phyloP scores from a whole-genome alignment of 2,888 invertebrate species.

The Crematogaster levior region DNA sequence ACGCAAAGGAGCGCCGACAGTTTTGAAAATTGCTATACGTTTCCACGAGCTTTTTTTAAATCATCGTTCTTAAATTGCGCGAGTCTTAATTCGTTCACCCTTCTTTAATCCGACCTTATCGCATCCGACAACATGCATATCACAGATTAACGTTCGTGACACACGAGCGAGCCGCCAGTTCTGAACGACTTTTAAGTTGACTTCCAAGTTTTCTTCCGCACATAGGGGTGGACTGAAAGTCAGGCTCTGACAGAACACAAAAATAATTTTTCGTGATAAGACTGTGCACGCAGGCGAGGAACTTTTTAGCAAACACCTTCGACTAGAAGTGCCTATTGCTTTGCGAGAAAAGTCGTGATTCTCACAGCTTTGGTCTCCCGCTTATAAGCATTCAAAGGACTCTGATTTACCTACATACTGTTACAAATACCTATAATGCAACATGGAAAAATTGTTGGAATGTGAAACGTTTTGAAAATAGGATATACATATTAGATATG shows the following conservation, averaged over 20 bases:
- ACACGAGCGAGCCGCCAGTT: constrained; percentile 42
- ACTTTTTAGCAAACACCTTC: constrained; percentile 57
- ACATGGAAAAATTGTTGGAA: neutral
- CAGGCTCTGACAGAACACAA: constrained; percentile 42
- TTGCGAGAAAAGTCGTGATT: constrained; percentile 34
- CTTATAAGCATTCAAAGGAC: neutral
- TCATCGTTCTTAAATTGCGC: constrained; percentile 9
- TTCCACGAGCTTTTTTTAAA: neutral
- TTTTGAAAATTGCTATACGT: constrained; percentile 26
- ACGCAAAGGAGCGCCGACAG: neutral
- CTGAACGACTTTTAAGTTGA: constrained; percentile 53
- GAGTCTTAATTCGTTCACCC: constrained; percentile 53
- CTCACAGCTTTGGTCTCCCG: constrained; percentile 23
- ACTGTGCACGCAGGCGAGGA: constrained; percentile 37
- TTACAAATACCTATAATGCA: constrained; percentile 22
- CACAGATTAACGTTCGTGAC: constrained; percentile 59
- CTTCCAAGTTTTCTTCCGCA: constrained; percentile 35
- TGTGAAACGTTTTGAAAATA: neutral
- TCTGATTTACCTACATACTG: constrained; percentile 15
- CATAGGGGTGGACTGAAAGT: constrained; percentile 12
- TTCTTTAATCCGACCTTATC: constrained; percentile 57
- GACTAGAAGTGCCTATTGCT: constrained; percentile 26
- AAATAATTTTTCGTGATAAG: constrained; percentile 58
- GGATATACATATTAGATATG: neutral
- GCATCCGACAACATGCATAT: constrained; percentile 55